These are phyloP conservation scores for Chionis minor DNA, from an alignment of 2,113 vertebrate species.

Conservation along the genomic window DNA sequence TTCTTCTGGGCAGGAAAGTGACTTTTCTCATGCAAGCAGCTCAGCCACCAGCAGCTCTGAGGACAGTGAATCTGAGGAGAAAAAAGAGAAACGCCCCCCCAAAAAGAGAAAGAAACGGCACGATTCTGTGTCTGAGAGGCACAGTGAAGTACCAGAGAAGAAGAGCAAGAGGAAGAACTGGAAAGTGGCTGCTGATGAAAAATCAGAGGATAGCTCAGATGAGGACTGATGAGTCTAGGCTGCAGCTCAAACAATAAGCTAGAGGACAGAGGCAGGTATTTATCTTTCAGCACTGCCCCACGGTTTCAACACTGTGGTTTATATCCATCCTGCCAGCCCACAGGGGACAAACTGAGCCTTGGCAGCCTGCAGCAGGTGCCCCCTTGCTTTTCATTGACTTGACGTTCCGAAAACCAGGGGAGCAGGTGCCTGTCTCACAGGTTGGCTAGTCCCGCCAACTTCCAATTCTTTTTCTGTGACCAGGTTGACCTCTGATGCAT, in stretches of 20 bases:
- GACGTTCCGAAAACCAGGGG: neutral
- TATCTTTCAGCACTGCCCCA: neutral
- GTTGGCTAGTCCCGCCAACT: neutral
- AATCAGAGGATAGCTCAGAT: slow-evolving; percentile 85
- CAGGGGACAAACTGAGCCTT: neutral
- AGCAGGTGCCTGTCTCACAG: neutral
- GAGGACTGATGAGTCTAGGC: slow-evolving; percentile 71
- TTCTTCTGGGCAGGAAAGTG: slow-evolving; percentile 71
- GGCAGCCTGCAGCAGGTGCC: neutral
- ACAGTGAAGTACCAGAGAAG: slow-evolving; percentile 63
- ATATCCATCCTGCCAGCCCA: neutral
- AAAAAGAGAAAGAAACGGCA: slow-evolving; percentile 62
- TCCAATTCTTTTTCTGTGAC: neutral
- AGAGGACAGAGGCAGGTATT: neutral
- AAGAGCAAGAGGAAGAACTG: slow-evolving; percentile 84
- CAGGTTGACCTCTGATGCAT: neutral
- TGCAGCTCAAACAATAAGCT: neutral
- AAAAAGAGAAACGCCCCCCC: slow-evolving; percentile 63
- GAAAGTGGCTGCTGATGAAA: slow-evolving; percentile 85
- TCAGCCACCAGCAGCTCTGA: slow-evolving; percentile 75
- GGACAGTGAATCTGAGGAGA: slow-evolving; percentile 68
- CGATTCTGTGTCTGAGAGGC: slow-evolving; percentile 42
- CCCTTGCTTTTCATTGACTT: neutral
- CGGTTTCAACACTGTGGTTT: slow-evolving; percentile 26
- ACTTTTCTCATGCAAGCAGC: slow-evolving; percentile 67